Conservation (phyloP, 2,113 vertebrate species). For the Piaya cayana region DNA sequence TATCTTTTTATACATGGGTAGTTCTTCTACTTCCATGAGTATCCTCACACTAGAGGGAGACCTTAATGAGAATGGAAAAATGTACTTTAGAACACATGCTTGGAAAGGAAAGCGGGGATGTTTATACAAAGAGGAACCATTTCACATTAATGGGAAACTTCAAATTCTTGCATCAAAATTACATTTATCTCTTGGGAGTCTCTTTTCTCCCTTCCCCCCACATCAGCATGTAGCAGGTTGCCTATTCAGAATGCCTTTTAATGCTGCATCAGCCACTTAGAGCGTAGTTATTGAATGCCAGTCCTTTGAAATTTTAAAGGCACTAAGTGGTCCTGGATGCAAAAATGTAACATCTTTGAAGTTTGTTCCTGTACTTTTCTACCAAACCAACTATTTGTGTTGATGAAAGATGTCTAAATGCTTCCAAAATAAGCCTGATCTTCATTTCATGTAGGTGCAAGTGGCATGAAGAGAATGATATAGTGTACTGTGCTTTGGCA, state of each 20-base stretch:
- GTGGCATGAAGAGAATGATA: conserved; percentile 83
- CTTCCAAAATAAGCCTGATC: background rate
- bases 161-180: background rate
- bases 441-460: conserved; percentile 71
- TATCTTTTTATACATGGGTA: background rate
- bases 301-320: background rate
- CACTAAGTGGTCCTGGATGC: background rate
- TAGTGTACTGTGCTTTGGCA: conserved; percentile 78
- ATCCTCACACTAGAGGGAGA: background rate
- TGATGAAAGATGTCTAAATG: background rate
- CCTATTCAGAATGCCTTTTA: background rate
- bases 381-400: background rate
- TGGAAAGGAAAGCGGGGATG: background rate
- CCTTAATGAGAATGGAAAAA: background rate
- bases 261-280: background rate
- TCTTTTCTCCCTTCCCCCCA: background rate
- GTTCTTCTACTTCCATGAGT: background rate
- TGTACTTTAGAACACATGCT: background rate
- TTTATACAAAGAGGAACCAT: background rate
- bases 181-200: background rate
- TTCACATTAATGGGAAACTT: background rate
- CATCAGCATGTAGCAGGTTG: background rate
- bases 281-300: background rate
- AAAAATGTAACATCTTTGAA: background rate
- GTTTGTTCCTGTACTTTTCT: background rate